Percentiles rank a stretch among this genome's conserved stretches.
These are phyloP conservation scores for Leucopternis melanops DNA, from an alignment of 2,113 vertebrate species.

Conservation along the genomic window DNA sequence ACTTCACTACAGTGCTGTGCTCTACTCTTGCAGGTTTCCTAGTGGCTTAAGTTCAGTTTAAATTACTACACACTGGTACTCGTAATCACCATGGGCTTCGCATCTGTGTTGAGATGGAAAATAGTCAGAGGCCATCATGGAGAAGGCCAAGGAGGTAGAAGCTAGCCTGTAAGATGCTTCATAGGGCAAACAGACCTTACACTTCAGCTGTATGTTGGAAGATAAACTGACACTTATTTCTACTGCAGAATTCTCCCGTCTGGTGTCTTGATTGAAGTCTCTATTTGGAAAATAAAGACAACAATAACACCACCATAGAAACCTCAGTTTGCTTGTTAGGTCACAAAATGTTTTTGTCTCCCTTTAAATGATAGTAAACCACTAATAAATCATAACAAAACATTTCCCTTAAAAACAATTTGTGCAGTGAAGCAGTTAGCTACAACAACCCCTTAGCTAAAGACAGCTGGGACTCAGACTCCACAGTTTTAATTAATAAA, in stretches of 20 bases:
- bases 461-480: background rate
- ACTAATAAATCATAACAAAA: background rate
- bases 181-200: background rate
- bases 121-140: background rate
- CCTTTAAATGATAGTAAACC: background rate
- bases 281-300: background rate
- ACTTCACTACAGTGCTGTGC: background rate
- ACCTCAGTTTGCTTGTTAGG: background rate
- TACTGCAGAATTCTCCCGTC: background rate
- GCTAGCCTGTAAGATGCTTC: background rate
- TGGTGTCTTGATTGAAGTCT: background rate
- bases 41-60: background rate
- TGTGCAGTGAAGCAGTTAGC: background rate
- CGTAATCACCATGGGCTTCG: background rate
- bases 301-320: background rate
- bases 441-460: background rate
- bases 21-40: background rate
- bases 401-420: background rate
- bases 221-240: background rate
- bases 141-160: background rate
- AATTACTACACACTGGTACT: background rate
- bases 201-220: background rate
- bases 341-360: background rate
- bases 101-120: background rate
- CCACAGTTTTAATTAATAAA: conserved; percentile 5